Evolutionary conservation across 2,888 invertebrate species (phyloP), one percentile per base, ranked within the genome.

Genomic region (Hydrotaea cyrtoneurina): DNA sequence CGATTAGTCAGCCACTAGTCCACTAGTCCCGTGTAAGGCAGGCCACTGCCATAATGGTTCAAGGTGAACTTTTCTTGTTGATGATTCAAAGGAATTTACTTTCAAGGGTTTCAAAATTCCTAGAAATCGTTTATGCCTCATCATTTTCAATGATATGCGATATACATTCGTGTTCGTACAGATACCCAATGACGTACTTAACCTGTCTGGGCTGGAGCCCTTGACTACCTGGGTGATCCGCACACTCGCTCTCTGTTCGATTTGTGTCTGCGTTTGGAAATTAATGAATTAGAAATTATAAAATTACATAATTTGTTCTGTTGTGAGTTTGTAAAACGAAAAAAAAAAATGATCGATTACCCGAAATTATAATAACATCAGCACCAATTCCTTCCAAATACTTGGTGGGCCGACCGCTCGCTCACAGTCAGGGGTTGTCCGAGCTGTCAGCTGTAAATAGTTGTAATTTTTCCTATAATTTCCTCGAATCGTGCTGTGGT

Each of bases 391-490:
- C 26, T 19, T 39, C 1, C 17, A n/a, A 43, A 62, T 3, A 36
- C 26, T n/a, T 11, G 36, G 8, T n/a, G 19, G 2, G 13, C 3
- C 21, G 46, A 69, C 13, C 39, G 15, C 31, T 31, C 36, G 36
- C 59, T 5, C 74, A 46, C 77, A 53, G 73, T 76, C 50, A 69
- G 73, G 78, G 85, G 79, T 82, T 81, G 85, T 79, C 78, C 23
- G 43, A 77, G 53, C 85, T 82, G 85, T 74, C 85, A 82, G 82
- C 85, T 82, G 85, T 71, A 80, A 85, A 82, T 74, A 80, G 43
- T 74, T 82, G 79, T 82, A 80, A 77, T 85, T 72, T 69, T 84
- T 75, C 72, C 74, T 73, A 78, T 59, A 75, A 78, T 82, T 79
- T 85, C 74, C 59, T 82, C 53, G 64, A 0, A 13, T 50, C 64